A percentile compares a stretch with the other conserved stretches of the same genome.
phyloP scores from a whole-genome alignment of 2,797 vertebrate species.

The Lepidocolaptes lacrymiger region DNA sequence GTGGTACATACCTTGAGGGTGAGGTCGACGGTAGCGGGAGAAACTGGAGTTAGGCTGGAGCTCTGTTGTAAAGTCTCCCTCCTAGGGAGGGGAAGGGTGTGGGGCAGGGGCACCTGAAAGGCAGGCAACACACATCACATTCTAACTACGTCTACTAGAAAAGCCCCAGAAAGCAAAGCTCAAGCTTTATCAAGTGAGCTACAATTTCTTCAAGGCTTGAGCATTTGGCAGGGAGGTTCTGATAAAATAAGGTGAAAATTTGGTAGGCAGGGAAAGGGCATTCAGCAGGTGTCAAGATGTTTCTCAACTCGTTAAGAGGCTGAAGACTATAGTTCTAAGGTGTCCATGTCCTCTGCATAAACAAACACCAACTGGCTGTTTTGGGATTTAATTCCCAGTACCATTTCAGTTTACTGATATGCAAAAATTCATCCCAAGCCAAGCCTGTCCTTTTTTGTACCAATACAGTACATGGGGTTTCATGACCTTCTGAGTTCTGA shows the following conservation, averaged over 20 bases:
- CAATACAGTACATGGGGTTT: background rate
- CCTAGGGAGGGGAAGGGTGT: constrained; percentile 92
- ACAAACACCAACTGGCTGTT: constrained; percentile 19
- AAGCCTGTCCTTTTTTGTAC: background rate
- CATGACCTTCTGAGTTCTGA: background rate
- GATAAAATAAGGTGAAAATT: constrained; percentile 37
- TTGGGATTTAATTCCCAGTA: constrained; percentile 19
- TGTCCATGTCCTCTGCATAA: constrained; percentile 13
- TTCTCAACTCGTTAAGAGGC: constrained; percentile 10
- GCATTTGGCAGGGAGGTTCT: constrained; percentile 58
- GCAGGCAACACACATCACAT: constrained; percentile 80
- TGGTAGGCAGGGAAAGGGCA: constrained; percentile 7
- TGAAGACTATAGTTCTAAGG: constrained; percentile 36
- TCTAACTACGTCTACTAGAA: constrained; percentile 72
- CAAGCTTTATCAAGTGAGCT: constrained; percentile 48
- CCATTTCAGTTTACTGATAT: constrained; percentile 12
- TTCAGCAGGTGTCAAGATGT: constrained; percentile 13
- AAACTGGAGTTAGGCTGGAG: constrained; percentile 95
- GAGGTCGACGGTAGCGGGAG: constrained; percentile 96
- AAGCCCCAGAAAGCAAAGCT: constrained; percentile 69
- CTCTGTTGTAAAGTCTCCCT: constrained; percentile 95
- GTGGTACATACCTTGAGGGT: constrained; percentile 91
- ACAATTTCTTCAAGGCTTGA: constrained; percentile 60
- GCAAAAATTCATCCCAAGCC: constrained; percentile 47
- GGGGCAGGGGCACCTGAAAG: constrained; percentile 94